Evolutionary conservation across 2,797 vertebrate species (phyloP).

Genomic region (Nyctalus aviator): DNA sequence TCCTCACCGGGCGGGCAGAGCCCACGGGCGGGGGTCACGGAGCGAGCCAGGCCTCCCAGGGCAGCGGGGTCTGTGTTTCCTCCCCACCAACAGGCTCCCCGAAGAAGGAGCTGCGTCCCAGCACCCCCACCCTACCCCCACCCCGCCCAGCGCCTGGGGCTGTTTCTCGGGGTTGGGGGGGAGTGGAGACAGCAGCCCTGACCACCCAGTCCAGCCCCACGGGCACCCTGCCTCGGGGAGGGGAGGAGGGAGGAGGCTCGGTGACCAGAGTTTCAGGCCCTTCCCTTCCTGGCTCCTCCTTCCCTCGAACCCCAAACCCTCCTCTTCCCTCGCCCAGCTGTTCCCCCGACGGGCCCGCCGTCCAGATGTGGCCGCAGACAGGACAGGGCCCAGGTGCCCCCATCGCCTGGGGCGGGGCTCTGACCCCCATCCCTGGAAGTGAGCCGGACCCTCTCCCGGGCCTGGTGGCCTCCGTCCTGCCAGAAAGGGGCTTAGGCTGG

Average conservation of each 20-base stretch:
- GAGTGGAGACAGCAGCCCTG: neutral
- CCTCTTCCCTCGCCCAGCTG: neutral
- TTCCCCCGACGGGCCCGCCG: accelerated
- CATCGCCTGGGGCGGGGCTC: neutral
- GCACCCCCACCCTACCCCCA: accelerated
- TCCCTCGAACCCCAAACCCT: neutral
- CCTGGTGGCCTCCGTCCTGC: neutral
- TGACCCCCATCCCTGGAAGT: neutral
- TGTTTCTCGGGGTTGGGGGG: neutral
- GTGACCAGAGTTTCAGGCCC: neutral
- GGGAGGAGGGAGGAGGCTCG: neutral
- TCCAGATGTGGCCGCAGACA: neutral
- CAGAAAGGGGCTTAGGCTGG: neutral
- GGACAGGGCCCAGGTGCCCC: neutral
- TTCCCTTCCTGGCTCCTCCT: neutral
- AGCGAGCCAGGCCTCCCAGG: neutral
- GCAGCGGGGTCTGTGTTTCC: accelerated
- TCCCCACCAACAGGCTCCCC: neutral
- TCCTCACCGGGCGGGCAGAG: neutral
- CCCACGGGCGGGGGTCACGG: neutral
- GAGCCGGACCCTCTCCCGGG: neutral
- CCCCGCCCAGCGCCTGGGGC: accelerated
- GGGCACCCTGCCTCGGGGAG: accelerated
- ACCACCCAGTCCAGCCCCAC: too few species aligned
- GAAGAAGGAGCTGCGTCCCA: neutral